These are phyloP conservation scores for Acrobasis repandana DNA, from an alignment of 2,888 invertebrate genomes.

Conservation along the genomic window DNA sequence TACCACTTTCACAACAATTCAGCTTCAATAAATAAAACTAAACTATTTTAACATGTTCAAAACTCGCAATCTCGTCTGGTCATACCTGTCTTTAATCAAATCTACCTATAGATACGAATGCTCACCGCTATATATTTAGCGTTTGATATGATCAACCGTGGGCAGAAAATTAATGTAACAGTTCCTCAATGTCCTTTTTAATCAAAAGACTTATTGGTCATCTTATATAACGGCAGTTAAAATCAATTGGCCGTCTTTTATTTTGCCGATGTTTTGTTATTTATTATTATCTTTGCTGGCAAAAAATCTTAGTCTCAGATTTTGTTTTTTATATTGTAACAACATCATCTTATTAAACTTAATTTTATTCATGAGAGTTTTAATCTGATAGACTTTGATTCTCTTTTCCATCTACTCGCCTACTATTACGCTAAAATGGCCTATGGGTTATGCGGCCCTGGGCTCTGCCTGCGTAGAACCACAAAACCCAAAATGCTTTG, in stretches of 20 bases:
- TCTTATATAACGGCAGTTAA: not conserved
- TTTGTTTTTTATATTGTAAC: too few species aligned
- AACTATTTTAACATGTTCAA: slow-evolving; percentile 3
- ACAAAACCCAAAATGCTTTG: too few species aligned
- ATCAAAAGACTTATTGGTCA: slow-evolving; percentile 11
- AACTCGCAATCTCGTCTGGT: slow-evolving; percentile 11
- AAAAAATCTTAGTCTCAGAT: not conserved
- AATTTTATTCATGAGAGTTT: too few species aligned
- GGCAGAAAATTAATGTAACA: slow-evolving; percentile 19
- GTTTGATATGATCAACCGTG: slow-evolving; percentile 12
- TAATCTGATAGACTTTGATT: too few species aligned
- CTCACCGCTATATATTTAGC: slow-evolving; percentile 8
- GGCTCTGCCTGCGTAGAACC: too few species aligned
- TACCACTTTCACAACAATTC: slow-evolving; percentile 5
- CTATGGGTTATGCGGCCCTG: too few species aligned
- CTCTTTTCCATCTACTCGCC: too few species aligned
- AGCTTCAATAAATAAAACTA: slow-evolving; percentile 4
- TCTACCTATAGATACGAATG: not conserved
- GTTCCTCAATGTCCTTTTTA: slow-evolving; percentile 19
- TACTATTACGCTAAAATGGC: too few species aligned
- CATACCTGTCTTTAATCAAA: slow-evolving; percentile 3
- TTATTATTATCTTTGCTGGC: too few species aligned
- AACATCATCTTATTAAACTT: too few species aligned
- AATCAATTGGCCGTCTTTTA: not conserved
- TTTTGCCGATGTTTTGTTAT: not conserved